Percentiles rank a stretch among this genome's conserved stretches.
Conservation (phyloP, 2,888 invertebrate genomes). For the Priocnemis perturbator region DNA sequence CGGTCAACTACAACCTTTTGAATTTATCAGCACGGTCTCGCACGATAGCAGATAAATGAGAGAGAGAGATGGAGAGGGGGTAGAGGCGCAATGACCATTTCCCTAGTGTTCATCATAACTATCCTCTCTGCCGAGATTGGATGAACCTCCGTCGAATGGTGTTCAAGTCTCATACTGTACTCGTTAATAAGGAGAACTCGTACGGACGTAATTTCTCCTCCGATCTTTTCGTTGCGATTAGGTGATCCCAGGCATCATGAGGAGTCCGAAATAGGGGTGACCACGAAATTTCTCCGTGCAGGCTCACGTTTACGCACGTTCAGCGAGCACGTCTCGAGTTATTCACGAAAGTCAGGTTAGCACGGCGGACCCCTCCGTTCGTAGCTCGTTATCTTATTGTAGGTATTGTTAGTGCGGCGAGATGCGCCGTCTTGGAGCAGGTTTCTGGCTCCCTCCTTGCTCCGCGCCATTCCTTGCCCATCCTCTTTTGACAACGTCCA, state of each 20-base stretch:
- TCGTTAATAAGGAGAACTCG: neutral
- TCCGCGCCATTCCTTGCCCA: constrained; percentile 1
- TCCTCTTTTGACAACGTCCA: constrained; percentile 4
- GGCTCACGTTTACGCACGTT: constrained; percentile 43
- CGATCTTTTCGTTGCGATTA: constrained; percentile 32
- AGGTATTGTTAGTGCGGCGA: constrained; percentile 61
- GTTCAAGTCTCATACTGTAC: neutral
- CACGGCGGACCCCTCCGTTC: constrained; percentile 40
- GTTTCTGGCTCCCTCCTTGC: constrained; percentile 39
- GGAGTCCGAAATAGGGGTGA: constrained; percentile 23
- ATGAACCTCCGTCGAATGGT: neutral
- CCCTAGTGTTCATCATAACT: neutral
- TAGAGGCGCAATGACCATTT: neutral
- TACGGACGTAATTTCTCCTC: neutral
- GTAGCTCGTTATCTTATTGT: constrained; percentile 69
- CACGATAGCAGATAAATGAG: neutral
- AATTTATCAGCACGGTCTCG: too few relatives aligned
- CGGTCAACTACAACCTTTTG: too few relatives aligned
- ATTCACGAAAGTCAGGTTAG: constrained; percentile 60
- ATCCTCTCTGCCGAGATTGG: neutral
- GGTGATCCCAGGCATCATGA: constrained; percentile 47
- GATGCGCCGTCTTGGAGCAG: constrained; percentile 60
- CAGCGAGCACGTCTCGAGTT: constrained; percentile 48
- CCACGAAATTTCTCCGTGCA: constrained; percentile 16
- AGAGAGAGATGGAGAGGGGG: neutral